Conservation (phyloP, 92 coral and sea anemone species). For the Zoanthus sociatus region DNA sequence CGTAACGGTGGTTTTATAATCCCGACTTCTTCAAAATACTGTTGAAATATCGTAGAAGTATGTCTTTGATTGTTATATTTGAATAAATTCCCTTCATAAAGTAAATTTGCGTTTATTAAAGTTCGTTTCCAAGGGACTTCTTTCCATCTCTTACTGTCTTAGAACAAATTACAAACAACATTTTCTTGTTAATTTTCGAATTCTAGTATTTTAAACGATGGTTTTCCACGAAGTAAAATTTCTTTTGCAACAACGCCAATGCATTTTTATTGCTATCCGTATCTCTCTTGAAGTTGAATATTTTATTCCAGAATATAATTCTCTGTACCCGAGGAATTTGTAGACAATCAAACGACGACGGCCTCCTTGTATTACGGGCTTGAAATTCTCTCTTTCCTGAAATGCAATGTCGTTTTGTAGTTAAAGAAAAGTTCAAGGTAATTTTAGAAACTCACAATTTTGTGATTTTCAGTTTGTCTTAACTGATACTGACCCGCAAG, state of each 20-base stretch:
- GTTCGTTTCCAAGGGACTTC: slow-evolving; percentile 32
- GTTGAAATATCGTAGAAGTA: slow-evolving; percentile 17
- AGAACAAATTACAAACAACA: slow-evolving; percentile 23
- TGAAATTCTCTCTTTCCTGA: background rate
- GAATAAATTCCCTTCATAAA: slow-evolving; percentile 25
- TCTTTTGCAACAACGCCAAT: background rate
- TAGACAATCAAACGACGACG: background rate
- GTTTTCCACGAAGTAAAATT: background rate
- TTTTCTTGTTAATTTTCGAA: background rate
- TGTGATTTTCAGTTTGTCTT: background rate
- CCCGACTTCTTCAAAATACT: background rate
- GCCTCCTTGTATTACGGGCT: background rate
- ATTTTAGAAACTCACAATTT: background rate
- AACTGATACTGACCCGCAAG: background rate
- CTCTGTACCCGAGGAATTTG: background rate
- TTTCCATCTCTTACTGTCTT: background rate
- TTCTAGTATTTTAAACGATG: background rate
- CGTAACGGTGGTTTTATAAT: background rate
- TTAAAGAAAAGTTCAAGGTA: background rate
- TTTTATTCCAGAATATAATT: slow-evolving; percentile 7
- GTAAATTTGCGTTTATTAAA: background rate
- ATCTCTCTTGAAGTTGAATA: background rate
- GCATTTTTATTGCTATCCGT: background rate
- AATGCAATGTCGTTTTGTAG: background rate
- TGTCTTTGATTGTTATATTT: slow-evolving; percentile 38